Conservation (phyloP, 2,797 vertebrate genomes). For the Geotrypetes seraphini region DNA sequence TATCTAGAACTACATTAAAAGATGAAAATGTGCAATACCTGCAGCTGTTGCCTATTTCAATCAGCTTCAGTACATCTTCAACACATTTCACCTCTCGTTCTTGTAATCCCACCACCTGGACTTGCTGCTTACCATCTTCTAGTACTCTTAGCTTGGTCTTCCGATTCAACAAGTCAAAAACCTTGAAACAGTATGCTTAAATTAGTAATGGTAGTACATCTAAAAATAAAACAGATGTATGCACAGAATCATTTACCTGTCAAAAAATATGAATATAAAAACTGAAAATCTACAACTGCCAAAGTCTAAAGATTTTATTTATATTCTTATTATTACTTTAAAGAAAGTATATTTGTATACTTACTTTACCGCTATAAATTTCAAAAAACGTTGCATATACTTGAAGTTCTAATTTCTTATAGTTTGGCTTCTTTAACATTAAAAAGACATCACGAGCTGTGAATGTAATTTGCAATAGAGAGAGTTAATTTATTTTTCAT, state of each 20-base stretch:
- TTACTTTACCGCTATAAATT: slow-evolving; percentile 94
- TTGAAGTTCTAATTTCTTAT: slow-evolving; percentile 95
- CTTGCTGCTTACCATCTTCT: slow-evolving; percentile 94
- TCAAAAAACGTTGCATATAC: slow-evolving; percentile 96
- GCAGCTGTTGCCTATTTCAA: slow-evolving; percentile 94
- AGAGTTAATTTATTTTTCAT: no score
- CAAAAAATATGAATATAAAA: neutral
- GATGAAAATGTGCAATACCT: slow-evolving; percentile 57
- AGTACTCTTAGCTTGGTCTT: slow-evolving; percentile 90
- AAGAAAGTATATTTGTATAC: no score
- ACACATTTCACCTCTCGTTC: slow-evolving; percentile 89
- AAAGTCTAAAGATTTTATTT: no score
- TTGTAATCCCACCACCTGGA: slow-evolving; percentile 91
- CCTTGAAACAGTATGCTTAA: slow-evolving; percentile 42
- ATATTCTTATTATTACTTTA: no score
- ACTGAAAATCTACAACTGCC: neutral
- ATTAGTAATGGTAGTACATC: neutral
- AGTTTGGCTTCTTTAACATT: slow-evolving; percentile 90
- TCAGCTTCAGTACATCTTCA: slow-evolving; percentile 92
- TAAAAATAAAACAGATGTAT: neutral
- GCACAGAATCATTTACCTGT: neutral
- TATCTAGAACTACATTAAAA: no score
- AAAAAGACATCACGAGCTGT: slow-evolving; percentile 91
- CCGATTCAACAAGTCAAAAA: slow-evolving; percentile 91
- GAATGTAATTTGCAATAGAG: slow-evolving; percentile 15